Conservation (phyloP, 2,113 vertebrate genomes). For the Psittacus erithacus region DNA sequence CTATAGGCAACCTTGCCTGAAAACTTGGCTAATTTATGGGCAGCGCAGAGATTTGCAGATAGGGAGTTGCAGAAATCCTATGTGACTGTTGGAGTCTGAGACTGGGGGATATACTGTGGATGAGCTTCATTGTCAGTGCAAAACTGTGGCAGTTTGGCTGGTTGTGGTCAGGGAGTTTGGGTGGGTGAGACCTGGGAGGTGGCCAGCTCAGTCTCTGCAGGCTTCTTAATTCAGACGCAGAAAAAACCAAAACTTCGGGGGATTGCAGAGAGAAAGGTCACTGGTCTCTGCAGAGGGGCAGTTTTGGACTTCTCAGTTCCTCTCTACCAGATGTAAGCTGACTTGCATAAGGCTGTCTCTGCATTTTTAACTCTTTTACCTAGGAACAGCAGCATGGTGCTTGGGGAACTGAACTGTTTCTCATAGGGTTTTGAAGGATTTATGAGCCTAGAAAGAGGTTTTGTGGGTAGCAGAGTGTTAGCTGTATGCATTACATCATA, state of each 20-base stretch:
- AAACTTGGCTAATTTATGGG: not conserved
- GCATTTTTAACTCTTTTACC: not conserved
- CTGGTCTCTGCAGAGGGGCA: not conserved
- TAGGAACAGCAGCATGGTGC: not conserved
- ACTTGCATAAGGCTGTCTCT: not conserved
- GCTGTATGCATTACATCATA: not conserved
- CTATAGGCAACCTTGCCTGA: not conserved
- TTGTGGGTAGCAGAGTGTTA: not conserved
- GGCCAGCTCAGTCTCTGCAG: not conserved
- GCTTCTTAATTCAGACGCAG: not conserved
- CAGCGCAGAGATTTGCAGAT: fast-evolving
- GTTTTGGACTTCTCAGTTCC: not conserved
- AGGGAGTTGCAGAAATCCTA: not conserved
- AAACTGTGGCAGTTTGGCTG: not conserved
- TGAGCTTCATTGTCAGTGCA: not conserved
- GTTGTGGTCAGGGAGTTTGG: not conserved
- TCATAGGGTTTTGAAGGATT: not conserved
- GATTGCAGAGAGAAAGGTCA: not conserved
- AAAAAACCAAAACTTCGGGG: not conserved
- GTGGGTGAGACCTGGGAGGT: not conserved
- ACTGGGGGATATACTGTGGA: not conserved
- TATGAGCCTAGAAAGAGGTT: not conserved
- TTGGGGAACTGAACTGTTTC: not conserved
- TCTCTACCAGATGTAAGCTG: not conserved
- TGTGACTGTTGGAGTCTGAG: not conserved